Conservation (phyloP, 2,113 vertebrate genomes). For the Nematolebias whitei region DNA sequence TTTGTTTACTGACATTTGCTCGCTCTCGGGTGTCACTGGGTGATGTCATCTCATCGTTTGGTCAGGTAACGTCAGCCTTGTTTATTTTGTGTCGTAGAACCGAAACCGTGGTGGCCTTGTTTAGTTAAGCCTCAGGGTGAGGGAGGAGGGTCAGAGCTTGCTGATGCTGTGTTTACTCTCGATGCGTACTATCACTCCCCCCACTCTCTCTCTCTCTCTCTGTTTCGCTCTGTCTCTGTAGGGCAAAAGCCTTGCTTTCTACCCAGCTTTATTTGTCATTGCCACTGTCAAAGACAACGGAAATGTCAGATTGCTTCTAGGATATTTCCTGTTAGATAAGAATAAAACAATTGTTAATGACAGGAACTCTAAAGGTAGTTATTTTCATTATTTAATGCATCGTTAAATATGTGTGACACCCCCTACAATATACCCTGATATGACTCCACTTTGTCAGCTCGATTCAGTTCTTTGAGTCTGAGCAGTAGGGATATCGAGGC, state of each 20-base stretch:
- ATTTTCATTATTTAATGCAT: neutral
- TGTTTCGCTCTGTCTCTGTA: constrained; percentile 29
- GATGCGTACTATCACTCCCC: constrained; percentile 22
- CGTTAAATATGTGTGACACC: neutral
- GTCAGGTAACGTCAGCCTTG: constrained; percentile 71
- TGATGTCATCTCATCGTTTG: constrained; percentile 76
- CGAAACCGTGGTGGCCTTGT: constrained; percentile 76
- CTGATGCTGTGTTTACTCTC: constrained; percentile 66
- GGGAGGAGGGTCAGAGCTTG: constrained; percentile 45
- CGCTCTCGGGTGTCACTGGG: constrained; percentile 66
- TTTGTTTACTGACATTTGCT: constrained; percentile 55
- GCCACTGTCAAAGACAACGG: constrained; percentile 52
- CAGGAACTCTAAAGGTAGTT: constrained; percentile 11
- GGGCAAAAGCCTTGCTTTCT: constrained; percentile 56
- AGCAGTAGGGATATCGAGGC: neutral
- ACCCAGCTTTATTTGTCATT: constrained; percentile 56
- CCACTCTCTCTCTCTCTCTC: constrained; percentile 29
- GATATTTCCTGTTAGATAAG: constrained; percentile 34
- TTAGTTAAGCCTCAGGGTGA: constrained; percentile 58
- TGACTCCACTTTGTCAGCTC: constrained; percentile 9
- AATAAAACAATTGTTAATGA: constrained; percentile 43
- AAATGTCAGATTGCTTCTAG: constrained; percentile 50
- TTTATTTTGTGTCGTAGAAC: constrained; percentile 71
- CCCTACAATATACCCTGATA: neutral
- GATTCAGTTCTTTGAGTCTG: constrained; percentile 38